Evolutionary conservation across 1,140 invertebrate genomes (phyloP).

Genomic region (Ceratina japonica): DNA sequence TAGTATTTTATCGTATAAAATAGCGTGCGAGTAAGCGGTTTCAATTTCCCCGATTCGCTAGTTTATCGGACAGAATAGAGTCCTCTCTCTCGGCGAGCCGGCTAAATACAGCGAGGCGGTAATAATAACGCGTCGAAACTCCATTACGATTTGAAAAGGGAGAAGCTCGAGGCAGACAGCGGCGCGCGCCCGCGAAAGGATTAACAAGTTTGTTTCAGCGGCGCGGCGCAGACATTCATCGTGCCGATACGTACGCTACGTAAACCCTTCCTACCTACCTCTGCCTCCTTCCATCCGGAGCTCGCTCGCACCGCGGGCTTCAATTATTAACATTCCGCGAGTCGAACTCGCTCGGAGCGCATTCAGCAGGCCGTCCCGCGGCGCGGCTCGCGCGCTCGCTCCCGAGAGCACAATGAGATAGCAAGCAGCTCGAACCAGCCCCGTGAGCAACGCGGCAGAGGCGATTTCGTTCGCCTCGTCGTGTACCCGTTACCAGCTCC

Average conservation of each 20-base stretch:
- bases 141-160: slow-evolving; percentile 26
- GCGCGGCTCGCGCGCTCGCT: background rate
- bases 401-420: background rate
- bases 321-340: slow-evolving; percentile 43
- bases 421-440: background rate
- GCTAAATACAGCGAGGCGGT: slow-evolving; percentile 9
- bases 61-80: background rate
- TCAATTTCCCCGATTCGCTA: slow-evolving; percentile 16
- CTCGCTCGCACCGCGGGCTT: slow-evolving; percentile 13
- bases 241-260: background rate
- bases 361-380: slow-evolving; percentile 5
- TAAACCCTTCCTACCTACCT: background rate
- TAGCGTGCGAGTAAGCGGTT: background rate
- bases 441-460: no score
- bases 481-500: background rate
- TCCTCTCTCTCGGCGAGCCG: background rate
- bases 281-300: background rate
- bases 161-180: background rate
- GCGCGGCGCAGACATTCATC: slow-evolving; percentile 4
- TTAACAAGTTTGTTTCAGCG: slow-evolving; percentile 35
- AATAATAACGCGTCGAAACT: slow-evolving; percentile 26
- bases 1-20: no score
- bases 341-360: slow-evolving; percentile 13
- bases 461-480: slow-evolving; percentile 9
- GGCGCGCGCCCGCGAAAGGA: background rate